These are phyloP conservation scores for Paratilapia polleni DNA, from an alignment of 2,113 vertebrate genomes.

Conservation along the genomic window DNA sequence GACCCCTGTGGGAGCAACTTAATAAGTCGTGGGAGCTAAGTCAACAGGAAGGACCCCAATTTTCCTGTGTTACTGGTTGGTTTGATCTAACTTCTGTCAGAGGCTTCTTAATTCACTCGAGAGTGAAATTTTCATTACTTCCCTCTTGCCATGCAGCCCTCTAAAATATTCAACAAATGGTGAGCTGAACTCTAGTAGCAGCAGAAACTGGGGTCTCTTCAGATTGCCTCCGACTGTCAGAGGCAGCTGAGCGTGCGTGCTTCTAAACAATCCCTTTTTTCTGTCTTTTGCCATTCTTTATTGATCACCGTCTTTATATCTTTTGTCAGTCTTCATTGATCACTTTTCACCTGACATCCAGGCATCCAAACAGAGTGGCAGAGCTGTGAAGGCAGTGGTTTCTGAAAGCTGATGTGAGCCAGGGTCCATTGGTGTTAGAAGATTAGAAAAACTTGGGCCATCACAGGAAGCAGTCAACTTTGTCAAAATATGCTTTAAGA, in stretches of 20 bases:
- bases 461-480: background rate
- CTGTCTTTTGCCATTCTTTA: background rate
- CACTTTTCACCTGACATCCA: background rate
- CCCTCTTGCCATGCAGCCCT: background rate
- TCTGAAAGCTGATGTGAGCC: background rate
- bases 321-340: background rate
- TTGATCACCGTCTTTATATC: background rate
- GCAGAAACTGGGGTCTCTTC: background rate
- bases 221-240: background rate
- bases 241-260: background rate
- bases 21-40: background rate
- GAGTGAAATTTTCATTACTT: conserved; percentile 7
- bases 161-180: conserved; percentile 4
- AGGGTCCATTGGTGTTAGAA: background rate
- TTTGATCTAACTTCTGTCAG: conserved; percentile 15
- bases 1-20: background rate
- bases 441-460: background rate
- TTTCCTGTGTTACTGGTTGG: background rate
- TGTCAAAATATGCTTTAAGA: background rate
- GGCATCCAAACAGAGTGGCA: background rate
- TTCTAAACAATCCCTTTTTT: background rate
- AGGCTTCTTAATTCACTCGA: background rate
- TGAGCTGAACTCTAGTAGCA: background rate
- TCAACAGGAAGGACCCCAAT: background rate
- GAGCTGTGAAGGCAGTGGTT: background rate